A percentile compares a stretch with the other conserved stretches of the same genome.
Evolutionary conservation across 2,113 vertebrate genomes (phyloP).

Genomic region (Mellivora capensis): DNA sequence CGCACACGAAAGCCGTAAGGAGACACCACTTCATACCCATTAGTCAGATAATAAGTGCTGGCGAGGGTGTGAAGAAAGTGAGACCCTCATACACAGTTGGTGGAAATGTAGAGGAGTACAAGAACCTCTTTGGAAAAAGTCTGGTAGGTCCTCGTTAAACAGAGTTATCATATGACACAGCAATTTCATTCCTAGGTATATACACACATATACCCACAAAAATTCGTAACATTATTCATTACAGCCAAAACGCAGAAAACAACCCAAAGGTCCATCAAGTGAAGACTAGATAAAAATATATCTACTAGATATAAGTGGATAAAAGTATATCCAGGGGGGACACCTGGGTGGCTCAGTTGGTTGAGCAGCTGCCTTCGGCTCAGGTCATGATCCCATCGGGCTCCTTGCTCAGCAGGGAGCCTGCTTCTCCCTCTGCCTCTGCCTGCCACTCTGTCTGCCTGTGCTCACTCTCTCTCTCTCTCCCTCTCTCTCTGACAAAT

Average conservation of each 20-base stretch:
- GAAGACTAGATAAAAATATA: neutral
- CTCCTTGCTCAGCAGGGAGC: too few relatives aligned
- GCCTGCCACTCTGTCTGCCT: too few relatives aligned
- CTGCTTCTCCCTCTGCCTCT: too few relatives aligned
- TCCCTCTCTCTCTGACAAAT: too few relatives aligned
- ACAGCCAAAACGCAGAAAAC: neutral
- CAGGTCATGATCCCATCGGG: too few relatives aligned
- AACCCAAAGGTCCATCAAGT: neutral
- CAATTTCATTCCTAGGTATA: neutral
- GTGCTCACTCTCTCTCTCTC: too few relatives aligned
- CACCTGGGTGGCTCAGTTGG: too few relatives aligned
- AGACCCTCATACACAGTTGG: neutral
- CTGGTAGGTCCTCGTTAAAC: neutral
- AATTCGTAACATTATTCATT: neutral
- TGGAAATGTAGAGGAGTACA: neutral
- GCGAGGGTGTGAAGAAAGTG: neutral
- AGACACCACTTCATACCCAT: neutral
- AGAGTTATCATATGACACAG: neutral
- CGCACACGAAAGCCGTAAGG: neutral
- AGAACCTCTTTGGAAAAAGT: neutral
- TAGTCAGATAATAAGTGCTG: neutral
- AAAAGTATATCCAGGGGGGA: neutral
- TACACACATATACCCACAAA: neutral
- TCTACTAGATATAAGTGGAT: too few relatives aligned
- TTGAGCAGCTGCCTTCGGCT: too few relatives aligned